Evolutionary conservation across 2,888 invertebrate genomes (phyloP).

Genomic region (Dryocosmus kuriphilus): DNA sequence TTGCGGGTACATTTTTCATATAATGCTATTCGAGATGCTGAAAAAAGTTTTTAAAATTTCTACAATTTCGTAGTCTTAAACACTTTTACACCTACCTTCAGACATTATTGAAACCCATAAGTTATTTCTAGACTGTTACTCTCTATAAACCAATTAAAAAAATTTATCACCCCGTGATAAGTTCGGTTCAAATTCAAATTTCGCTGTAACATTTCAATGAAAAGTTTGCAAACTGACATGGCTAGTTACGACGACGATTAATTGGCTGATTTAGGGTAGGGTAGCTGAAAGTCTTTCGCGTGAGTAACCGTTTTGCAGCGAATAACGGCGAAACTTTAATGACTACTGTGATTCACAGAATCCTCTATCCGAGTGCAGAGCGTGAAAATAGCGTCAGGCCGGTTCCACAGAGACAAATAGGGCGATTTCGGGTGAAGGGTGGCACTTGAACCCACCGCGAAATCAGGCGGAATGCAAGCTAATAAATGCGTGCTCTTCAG

Average conservation of each 20-base stretch:
- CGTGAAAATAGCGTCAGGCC: conserved; percentile 10
- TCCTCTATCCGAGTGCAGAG: conserved; percentile 13
- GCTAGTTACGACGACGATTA: neutral
- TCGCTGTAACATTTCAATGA: neutral
- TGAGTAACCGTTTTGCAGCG: conserved; percentile 1
- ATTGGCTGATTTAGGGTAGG: conserved; percentile 15
- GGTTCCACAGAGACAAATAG: conserved; percentile 46
- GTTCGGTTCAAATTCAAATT: neutral
- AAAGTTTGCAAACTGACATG: conserved; percentile 1
- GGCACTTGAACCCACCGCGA: conserved; percentile 45
- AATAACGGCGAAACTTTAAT: conserved; percentile 30
- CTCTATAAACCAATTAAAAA: neutral
- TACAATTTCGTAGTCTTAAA: no score
- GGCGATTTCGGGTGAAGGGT: conserved; percentile 47
- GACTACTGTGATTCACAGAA: conserved; percentile 20
- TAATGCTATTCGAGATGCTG: no score
- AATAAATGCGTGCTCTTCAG: neutral
- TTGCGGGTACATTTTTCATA: no score
- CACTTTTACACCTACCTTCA: no score
- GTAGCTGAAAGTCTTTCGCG: neutral
- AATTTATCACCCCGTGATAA: neutral
- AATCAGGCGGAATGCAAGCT: conserved; percentile 1
- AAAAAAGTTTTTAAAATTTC: no score
- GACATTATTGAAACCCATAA: no score
- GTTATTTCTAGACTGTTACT: no score